These are phyloP conservation scores for Gerris buenoi DNA, from an alignment of 1,140 invertebrate genomes.

Conservation along the genomic window DNA sequence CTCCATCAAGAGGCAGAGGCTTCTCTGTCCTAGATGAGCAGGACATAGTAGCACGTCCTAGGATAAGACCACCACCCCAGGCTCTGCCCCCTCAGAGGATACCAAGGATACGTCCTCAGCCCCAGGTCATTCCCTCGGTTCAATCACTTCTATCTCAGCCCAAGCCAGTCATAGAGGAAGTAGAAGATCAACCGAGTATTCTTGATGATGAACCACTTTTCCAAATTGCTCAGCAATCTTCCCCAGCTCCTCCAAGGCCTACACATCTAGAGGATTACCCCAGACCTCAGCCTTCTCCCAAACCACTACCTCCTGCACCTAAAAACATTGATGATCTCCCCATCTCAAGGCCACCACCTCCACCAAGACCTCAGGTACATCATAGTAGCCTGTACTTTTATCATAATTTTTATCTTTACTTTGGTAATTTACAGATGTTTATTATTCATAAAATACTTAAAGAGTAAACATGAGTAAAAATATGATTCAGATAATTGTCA, in stretches of 20 bases:
- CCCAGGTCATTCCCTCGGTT: background rate
- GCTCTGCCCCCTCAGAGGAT: background rate
- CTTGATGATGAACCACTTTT: background rate
- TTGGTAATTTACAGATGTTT: too few relatives aligned
- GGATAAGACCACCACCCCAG: background rate
- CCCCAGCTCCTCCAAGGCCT: slow-evolving; percentile 9
- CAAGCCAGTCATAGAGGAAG: slow-evolving; percentile 15
- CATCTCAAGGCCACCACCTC: background rate
- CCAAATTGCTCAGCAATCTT: background rate
- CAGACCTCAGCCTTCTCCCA: slow-evolving; percentile 9
- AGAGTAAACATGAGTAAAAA: too few relatives aligned
- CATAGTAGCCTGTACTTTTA: background rate
- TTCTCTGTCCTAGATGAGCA: slow-evolving; percentile 3
- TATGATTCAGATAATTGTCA: too few relatives aligned
- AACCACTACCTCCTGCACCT: background rate
- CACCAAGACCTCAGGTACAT: background rate
- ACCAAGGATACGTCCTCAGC: background rate
- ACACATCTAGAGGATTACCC: slow-evolving; percentile 12
- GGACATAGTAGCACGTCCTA: background rate
- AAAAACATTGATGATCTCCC: background rate
- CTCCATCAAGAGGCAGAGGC: slow-evolving; percentile 14
- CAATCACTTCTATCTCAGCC: background rate
- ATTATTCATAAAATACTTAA: too few relatives aligned
- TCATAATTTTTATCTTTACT: too few relatives aligned
- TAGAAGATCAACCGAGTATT: slow-evolving; percentile 12